phyloP scores from a whole-genome alignment of 2,888 invertebrate species.

The Ochlodes sylvanus region DNA sequence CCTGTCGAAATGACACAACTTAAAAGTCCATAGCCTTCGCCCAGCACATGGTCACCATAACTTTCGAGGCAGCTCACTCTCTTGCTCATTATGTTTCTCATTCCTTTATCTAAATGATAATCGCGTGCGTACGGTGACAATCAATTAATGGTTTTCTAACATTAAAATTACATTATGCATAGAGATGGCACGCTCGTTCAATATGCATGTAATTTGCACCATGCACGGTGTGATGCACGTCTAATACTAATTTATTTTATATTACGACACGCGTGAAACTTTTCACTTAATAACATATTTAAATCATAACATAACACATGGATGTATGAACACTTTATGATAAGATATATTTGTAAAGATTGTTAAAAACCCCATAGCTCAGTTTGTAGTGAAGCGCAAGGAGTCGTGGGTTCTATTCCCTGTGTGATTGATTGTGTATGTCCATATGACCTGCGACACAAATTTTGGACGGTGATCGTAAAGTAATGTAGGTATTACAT shows the following conservation, averaged over 20 bases:
- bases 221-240: conserved; percentile 8
- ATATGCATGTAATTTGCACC: conserved; percentile 29
- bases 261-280: conserved; percentile 17
- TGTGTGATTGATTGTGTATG: too few relatives aligned
- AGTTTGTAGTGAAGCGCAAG: too few relatives aligned
- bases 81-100: background rate
- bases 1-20: too few relatives aligned
- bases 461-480: too few relatives aligned
- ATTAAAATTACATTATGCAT: conserved; percentile 28
- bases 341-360: too few relatives aligned
- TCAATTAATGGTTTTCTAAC: conserved; percentile 31
- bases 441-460: too few relatives aligned
- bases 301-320: too few relatives aligned
- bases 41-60: background rate
- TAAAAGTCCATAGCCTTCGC: too few relatives aligned
- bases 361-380: too few relatives aligned
- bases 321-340: too few relatives aligned
- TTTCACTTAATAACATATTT: conserved; percentile 11
- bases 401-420: too few relatives aligned
- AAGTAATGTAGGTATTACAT: too few relatives aligned
- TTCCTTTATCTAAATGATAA: conserved; percentile 17
- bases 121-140: conserved; percentile 23
- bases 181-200: conserved; percentile 20
- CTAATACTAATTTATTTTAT: conserved; percentile 17
- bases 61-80: background rate